phyloP scores from a whole-genome alignment of 2,797 vertebrate genomes.

The Bradypodion ventrale region DNA sequence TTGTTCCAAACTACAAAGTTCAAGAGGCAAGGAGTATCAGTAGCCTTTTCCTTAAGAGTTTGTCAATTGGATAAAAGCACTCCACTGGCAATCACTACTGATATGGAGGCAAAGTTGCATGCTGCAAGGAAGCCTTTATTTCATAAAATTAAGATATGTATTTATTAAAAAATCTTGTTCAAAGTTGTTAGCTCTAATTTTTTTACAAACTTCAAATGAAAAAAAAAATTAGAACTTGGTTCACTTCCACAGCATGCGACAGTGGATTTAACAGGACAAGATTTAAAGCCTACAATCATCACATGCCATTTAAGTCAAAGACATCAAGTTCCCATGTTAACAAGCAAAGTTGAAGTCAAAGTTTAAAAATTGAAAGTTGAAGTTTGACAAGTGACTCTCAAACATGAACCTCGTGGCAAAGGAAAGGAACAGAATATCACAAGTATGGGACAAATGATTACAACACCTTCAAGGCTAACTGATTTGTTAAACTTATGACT shows the following conservation, averaged over 20 bases:
- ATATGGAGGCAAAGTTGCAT: constrained; percentile 54
- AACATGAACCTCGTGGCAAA: no score
- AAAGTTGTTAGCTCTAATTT: neutral
- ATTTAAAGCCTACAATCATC: constrained; percentile 57
- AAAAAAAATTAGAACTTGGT: constrained; percentile 57
- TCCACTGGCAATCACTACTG: constrained; percentile 42
- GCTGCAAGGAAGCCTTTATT: constrained; percentile 49
- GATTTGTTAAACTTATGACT: no score
- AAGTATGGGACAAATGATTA: constrained; percentile 61
- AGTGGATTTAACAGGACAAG: constrained; percentile 57
- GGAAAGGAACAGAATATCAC: constrained; percentile 70
- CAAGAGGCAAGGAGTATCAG: constrained; percentile 30
- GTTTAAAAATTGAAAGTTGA: constrained; percentile 67
- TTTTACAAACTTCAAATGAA: constrained; percentile 50
- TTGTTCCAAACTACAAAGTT: neutral
- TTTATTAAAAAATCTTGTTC: neutral
- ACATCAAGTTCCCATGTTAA: constrained; percentile 63
- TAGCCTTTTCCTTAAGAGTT: constrained; percentile 38
- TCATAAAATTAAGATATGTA: constrained; percentile 50
- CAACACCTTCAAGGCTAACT: neutral
- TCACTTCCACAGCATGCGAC: constrained; percentile 50
- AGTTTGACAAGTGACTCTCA: no score
- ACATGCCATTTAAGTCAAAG: constrained; percentile 53
- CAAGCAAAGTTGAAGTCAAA: constrained; percentile 66
- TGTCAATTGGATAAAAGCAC: constrained; percentile 38